Conservation (phyloP, 2,888 invertebrate genomes). For the Ichneumon xanthorius region DNA sequence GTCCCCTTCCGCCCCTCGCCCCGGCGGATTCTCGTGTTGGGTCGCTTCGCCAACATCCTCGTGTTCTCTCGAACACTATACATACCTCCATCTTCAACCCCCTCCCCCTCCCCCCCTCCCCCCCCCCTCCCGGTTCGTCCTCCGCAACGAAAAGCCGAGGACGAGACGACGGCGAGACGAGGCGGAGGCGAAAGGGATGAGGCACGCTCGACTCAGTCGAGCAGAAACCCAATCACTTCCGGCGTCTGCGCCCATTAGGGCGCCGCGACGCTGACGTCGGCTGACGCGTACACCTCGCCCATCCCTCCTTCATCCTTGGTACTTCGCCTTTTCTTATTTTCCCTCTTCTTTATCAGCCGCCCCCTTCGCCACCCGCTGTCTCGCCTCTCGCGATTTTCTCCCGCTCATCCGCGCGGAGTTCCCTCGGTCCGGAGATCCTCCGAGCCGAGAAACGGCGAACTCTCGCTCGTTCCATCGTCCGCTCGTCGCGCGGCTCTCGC, state of each 20-base stretch:
- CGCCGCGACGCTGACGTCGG: conserved; percentile 85
- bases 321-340: conserved; percentile 63
- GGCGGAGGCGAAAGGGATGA: conserved; percentile 74
- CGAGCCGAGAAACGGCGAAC: conserved; percentile 2
- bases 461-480: conserved; percentile 40
- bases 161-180: conserved; percentile 53
- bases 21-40: conserved; percentile 53
- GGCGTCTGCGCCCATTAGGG: conserved; percentile 87
- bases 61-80: conserved; percentile 62
- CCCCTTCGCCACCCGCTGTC: conserved; percentile 34
- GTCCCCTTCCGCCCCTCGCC: conserved; percentile 47
- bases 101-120: conserved; percentile 77
- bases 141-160: conserved; percentile 78
- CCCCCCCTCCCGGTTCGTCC: conserved; percentile 74
- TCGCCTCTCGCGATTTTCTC: conserved; percentile 60
- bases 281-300: conserved; percentile 81
- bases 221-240: conserved; percentile 88
- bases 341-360: conserved; percentile 67
- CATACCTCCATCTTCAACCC: conserved; percentile 61
- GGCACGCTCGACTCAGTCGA: conserved; percentile 84
- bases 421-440: conserved; percentile 16
- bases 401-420: conserved; percentile 29
- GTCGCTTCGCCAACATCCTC: conserved; percentile 56
- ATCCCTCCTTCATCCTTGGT: conserved; percentile 64
- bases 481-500: conserved; percentile 40